phyloP scores from a whole-genome alignment of 2,113 vertebrate species.

The Pitta sordida region DNA sequence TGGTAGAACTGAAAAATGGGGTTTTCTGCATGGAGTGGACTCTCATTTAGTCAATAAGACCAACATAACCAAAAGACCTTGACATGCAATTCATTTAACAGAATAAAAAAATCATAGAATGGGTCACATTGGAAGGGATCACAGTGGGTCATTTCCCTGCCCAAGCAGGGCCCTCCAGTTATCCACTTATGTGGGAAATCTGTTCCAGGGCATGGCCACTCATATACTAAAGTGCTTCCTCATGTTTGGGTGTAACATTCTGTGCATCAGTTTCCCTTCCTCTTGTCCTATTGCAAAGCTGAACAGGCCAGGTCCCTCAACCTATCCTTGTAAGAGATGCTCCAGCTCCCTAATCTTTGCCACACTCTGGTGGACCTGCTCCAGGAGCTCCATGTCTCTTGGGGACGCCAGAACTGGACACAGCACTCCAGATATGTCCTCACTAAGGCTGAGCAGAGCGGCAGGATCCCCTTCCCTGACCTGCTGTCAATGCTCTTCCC shows the following conservation, averaged over 20 bases:
- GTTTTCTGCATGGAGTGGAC: neutral
- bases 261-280: neutral
- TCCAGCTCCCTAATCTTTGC: neutral
- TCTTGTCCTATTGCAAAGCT: neutral
- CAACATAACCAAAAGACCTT: neutral
- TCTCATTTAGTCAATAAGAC: neutral
- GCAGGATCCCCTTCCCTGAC: neutral
- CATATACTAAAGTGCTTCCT: neutral
- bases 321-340: no score
- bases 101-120: neutral
- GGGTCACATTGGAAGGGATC: neutral
- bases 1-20: neutral
- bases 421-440: neutral
- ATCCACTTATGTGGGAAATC: accelerated
- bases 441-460: neutral
- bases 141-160: neutral
- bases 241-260: neutral
- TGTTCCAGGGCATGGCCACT: accelerated
- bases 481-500: neutral
- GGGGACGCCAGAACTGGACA: neutral
- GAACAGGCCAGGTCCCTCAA: neutral
- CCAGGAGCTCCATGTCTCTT: neutral
- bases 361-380: neutral
- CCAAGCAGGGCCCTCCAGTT: neutral
- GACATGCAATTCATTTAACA: neutral